phyloP scores from a whole-genome alignment of 2,888 invertebrate species.

The Copidosoma aretas region DNA sequence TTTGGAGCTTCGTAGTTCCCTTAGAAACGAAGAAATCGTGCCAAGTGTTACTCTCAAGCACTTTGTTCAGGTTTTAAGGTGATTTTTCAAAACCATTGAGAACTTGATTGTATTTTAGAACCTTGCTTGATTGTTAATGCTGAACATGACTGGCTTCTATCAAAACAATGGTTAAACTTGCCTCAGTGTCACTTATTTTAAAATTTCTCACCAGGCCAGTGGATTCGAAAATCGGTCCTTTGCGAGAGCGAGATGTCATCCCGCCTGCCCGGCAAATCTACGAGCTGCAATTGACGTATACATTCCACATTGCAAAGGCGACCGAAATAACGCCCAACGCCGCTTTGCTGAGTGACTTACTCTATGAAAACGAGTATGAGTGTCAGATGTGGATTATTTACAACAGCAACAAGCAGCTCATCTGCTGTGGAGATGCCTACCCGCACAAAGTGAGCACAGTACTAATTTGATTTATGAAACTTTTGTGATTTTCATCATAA shows the following conservation, averaged over 20 bases:
- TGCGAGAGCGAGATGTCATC: conserved; percentile 83
- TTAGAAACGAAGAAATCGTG: conserved; percentile 80
- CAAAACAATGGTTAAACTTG: background rate
- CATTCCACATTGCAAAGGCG: conserved; percentile 80
- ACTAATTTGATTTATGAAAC: background rate
- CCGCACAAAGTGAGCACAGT: conserved; percentile 72
- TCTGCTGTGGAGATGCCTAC: conserved; percentile 89
- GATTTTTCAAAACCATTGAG: conserved; percentile 15
- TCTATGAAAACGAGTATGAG: conserved; percentile 96
- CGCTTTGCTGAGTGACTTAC: conserved; percentile 80
- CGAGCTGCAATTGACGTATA: conserved; percentile 86
- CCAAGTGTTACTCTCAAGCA: conserved; percentile 79
- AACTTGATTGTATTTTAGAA: too few relatives aligned
- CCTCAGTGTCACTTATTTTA: background rate
- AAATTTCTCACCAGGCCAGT: conserved; percentile 70
- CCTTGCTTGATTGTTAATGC: too few relatives aligned
- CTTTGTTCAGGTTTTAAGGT: conserved; percentile 75
- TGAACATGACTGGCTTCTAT: too few relatives aligned
- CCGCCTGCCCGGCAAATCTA: conserved; percentile 90
- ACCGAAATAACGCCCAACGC: conserved; percentile 84
- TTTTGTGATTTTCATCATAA: background rate
- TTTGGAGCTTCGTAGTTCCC: conserved; percentile 71
- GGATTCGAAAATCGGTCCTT: conserved; percentile 80
- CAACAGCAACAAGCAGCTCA: conserved; percentile 85
- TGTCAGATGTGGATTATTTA: conserved; percentile 97